Conservation (phyloP, 2,888 invertebrate genomes). For the Trissoscelio sp. region DNA sequence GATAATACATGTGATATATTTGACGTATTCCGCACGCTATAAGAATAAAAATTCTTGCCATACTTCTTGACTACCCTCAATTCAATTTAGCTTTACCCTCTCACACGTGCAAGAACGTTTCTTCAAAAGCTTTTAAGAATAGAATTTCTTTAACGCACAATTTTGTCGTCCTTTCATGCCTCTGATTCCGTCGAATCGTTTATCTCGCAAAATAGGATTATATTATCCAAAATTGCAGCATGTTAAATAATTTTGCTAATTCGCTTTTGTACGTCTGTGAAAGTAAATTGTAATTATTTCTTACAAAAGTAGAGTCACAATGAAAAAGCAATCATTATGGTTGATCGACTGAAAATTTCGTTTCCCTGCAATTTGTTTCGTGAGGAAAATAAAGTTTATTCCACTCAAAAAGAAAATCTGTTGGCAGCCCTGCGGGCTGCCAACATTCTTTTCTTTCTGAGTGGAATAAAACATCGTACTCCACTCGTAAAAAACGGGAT, state of each 20-base stretch:
- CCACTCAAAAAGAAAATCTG: no score
- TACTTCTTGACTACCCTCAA: slow-evolving; percentile 37
- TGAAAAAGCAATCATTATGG: slow-evolving; percentile 41
- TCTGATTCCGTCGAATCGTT: slow-evolving; percentile 21
- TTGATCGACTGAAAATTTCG: slow-evolving; percentile 52
- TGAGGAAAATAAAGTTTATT: slow-evolving; percentile 23
- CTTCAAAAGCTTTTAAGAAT: slow-evolving; percentile 53
- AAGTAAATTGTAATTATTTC: slow-evolving; percentile 3
- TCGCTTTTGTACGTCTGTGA: slow-evolving; percentile 3
- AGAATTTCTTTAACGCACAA: slow-evolving; percentile 42
- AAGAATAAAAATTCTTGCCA: slow-evolving; percentile 47
- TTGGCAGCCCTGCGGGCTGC: no score
- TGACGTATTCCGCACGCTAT: slow-evolving; percentile 27
- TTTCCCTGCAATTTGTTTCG: slow-evolving; percentile 42
- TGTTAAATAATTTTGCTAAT: slow-evolving; percentile 15
- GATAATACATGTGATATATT: slow-evolving; percentile 32
- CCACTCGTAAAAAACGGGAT: no score
- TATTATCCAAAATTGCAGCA: background rate
- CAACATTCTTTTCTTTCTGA: no score
- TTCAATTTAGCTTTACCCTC: slow-evolving; percentile 49
- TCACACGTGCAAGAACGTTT: slow-evolving; percentile 35
- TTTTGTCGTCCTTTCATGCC: slow-evolving; percentile 34
- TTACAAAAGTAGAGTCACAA: slow-evolving; percentile 18
- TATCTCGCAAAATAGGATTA: slow-evolving; percentile 9
- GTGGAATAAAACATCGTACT: no score